Evolutionary conservation across 2,113 vertebrate genomes (phyloP).

Genomic region (Oryzias curvinotus): DNA sequence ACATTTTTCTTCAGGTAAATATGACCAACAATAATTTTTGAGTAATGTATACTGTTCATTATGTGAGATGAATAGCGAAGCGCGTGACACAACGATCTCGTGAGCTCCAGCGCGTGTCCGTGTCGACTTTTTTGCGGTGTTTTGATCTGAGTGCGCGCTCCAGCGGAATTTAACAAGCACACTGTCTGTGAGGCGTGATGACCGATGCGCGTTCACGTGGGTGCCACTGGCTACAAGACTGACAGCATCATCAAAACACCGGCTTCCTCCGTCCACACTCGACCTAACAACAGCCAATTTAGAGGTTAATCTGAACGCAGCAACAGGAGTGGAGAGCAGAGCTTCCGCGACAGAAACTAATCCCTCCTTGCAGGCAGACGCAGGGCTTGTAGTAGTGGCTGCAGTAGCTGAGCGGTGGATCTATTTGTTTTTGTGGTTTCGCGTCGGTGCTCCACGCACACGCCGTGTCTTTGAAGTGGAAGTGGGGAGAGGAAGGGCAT

Average conservation of each 20-base stretch:
- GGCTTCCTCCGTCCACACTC: constrained; percentile 8
- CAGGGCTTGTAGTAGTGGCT: neutral
- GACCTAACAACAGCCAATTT: constrained; percentile 6
- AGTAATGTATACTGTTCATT: neutral
- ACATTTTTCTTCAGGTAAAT: neutral
- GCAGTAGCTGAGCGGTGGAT: constrained; percentile 4
- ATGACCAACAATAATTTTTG: neutral
- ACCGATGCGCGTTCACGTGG: constrained; percentile 49
- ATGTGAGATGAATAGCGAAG: constrained; percentile 1
- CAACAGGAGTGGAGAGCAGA: neutral
- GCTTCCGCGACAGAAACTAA: neutral
- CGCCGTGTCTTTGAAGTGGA: constrained; percentile 40
- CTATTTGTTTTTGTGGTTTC: constrained; percentile 18
- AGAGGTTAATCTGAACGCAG: constrained; percentile 35
- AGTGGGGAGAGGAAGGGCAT: constrained; percentile 29
- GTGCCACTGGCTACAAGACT: constrained; percentile 33
- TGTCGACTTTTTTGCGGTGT: neutral
- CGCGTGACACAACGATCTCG: constrained; percentile 50
- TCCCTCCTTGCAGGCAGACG: constrained; percentile 8
- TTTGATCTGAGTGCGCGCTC: neutral
- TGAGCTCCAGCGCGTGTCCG: constrained; percentile 25
- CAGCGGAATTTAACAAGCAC: constrained; percentile 1
- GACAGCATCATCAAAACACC: constrained; percentile 40
- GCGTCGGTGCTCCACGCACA: constrained; percentile 36
- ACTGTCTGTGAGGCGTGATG: constrained; percentile 44